A percentile compares a stretch with the other conserved stretches of the same genome.
Evolutionary conservation across 2,888 invertebrate species (phyloP).

Genomic region (Thelaira solivaga): DNA sequence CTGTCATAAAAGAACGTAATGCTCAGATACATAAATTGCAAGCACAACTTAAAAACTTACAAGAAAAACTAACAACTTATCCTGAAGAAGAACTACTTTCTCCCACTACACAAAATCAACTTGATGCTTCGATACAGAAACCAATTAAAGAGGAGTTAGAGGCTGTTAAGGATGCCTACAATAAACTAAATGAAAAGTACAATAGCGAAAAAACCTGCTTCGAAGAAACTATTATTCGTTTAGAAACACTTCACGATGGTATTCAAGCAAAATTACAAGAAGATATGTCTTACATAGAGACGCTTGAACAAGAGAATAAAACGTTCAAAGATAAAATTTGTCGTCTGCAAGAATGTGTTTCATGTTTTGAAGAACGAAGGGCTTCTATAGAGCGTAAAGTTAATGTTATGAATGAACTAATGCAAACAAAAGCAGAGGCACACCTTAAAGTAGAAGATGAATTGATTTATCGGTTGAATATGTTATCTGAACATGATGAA

Average conservation of each 20-base stretch:
- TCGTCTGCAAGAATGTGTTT: constrained; percentile 83
- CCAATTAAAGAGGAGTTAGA: constrained; percentile 61
- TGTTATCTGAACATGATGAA: constrained; percentile 82
- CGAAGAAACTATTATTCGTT: constrained; percentile 68
- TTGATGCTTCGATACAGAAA: constrained; percentile 51
- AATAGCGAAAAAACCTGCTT: constrained; percentile 69
- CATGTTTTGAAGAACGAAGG: constrained; percentile 80
- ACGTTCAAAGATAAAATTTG: constrained; percentile 82
- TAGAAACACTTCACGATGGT: constrained; percentile 74
- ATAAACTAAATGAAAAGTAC: constrained; percentile 65
- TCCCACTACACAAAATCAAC: not conserved
- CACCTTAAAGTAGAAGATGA: constrained; percentile 82
- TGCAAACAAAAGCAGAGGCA: constrained; percentile 81
- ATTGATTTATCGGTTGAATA: constrained; percentile 80
- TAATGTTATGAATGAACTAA: constrained; percentile 80
- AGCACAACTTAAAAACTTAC: constrained; percentile 67
- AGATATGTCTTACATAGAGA: constrained; percentile 85
- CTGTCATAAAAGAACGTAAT: constrained; percentile 79
- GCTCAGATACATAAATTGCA: constrained; percentile 78
- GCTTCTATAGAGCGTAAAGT: constrained; percentile 81
- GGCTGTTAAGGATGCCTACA: constrained; percentile 64
- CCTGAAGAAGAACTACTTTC: constrained; percentile 66
- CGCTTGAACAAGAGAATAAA: constrained; percentile 82
- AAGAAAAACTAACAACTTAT: constrained; percentile 65
- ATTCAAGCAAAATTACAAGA: constrained; percentile 84